Percentiles rank a stretch among this genome's conserved stretches.
Evolutionary conservation across 2,113 vertebrate genomes (phyloP).

Genomic region (Epinephelus fuscoguttatus): DNA sequence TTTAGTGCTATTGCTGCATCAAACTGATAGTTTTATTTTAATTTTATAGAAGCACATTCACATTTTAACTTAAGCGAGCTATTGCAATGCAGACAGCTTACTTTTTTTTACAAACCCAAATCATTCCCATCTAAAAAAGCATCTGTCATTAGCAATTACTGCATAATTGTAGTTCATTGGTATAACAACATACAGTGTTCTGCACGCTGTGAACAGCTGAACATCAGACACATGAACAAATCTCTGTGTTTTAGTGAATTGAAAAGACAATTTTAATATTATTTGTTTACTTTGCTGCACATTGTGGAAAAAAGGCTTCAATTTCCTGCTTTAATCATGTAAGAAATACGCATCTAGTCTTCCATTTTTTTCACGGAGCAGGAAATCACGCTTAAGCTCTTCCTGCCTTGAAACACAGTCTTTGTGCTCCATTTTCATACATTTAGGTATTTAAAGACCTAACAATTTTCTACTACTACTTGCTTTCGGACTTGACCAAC

Average conservation of each 20-base stretch:
- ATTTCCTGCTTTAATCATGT: neutral
- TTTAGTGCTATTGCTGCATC: neutral
- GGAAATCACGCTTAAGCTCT: neutral
- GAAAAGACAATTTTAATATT: neutral
- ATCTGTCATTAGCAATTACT: neutral
- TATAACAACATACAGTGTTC: neutral
- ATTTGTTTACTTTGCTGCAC: neutral
- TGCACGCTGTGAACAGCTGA: neutral
- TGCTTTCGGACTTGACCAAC: neutral
- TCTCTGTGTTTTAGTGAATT: neutral
- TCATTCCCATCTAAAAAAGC: too few relatives aligned
- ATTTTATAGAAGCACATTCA: neutral
- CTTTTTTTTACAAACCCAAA: neutral
- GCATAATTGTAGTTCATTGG: neutral
- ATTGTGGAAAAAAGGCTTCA: neutral
- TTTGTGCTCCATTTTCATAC: neutral
- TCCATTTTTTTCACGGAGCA: too few relatives aligned
- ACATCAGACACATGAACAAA: neutral
- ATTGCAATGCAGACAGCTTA: neutral
- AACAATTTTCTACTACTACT: too few relatives aligned
- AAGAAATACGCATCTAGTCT: neutral
- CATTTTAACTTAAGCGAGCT: neutral
- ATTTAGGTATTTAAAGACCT: neutral
- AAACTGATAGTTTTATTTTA: neutral
- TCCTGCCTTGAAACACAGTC: neutral